A percentile compares a stretch with the other conserved stretches of the same genome.
Evolutionary conservation across 2,797 vertebrate genomes (phyloP).

Genomic region (Galago senegalensis): DNA sequence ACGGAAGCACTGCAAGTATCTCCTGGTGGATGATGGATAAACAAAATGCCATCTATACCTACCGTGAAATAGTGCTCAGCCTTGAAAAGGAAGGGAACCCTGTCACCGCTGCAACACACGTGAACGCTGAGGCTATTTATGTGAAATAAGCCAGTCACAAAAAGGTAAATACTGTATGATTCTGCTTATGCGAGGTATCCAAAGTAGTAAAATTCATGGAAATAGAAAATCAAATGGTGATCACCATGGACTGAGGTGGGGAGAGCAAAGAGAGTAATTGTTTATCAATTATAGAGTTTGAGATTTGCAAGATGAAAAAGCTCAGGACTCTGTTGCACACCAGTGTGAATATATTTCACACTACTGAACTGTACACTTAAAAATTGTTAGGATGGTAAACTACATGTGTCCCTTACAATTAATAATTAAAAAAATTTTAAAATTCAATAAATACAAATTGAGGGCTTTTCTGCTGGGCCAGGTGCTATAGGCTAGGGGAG

Average conservation of each 20-base stretch:
- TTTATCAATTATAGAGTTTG: neutral
- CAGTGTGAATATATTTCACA: neutral
- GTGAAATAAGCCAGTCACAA: neutral
- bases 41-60: neutral
- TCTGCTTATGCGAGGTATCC: neutral
- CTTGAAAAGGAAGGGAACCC: neutral
- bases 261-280: neutral
- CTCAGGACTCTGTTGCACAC: neutral
- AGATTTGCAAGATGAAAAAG: neutral
- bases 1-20: neutral
- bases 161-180: neutral
- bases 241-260: neutral
- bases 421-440: neutral
- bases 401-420: neutral
- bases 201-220: neutral
- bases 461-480: neutral
- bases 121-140: neutral
- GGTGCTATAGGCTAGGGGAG: neutral
- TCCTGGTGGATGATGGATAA: neutral
- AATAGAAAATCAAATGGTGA: neutral
- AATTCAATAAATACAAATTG: neutral
- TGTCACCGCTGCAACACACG: neutral
- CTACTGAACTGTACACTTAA: neutral
- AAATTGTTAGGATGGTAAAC: neutral
- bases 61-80: neutral